These are phyloP conservation scores for Carterocephalus palaemon DNA, from an alignment of 2,888 invertebrate genomes.

Conservation along the genomic window DNA sequence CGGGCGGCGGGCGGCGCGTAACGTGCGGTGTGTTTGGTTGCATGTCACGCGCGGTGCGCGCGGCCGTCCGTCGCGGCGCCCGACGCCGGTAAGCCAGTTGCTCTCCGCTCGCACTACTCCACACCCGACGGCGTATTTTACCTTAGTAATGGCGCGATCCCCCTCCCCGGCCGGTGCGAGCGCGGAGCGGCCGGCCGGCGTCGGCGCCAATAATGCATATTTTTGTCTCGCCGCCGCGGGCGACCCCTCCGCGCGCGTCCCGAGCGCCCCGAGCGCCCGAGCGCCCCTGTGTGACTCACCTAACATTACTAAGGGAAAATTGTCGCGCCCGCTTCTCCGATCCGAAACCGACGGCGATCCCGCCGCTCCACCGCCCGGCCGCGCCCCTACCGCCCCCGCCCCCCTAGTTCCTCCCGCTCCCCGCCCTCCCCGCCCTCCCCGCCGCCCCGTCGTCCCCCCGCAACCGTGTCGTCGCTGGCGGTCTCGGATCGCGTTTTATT, in stretches of 20 bases:
- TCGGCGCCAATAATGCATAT: conserved; percentile 63
- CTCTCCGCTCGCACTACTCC: conserved; percentile 39
- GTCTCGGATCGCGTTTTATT: conserved; percentile 46
- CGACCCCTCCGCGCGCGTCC: conserved; percentile 40
- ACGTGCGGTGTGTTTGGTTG: conserved; percentile 63
- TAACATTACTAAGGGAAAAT: conserved; percentile 77
- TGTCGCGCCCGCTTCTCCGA: conserved; percentile 59
- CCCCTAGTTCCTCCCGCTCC: neutral
- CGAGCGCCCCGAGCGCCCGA: conserved; percentile 32
- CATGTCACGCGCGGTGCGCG: conserved; percentile 53
- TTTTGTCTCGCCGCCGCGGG: conserved; percentile 60
- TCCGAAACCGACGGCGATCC: conserved; percentile 49
- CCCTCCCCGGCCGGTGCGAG: conserved; percentile 28
- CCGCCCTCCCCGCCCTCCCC: conserved; percentile 23
- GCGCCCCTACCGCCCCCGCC: neutral
- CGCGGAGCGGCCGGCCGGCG: conserved; percentile 29
- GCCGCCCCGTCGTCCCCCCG: neutral
- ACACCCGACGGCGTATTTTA: conserved; percentile 58
- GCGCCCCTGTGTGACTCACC: conserved; percentile 42
- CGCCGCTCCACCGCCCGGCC: neutral
- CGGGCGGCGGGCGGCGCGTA: conserved; percentile 27
- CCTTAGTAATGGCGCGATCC: conserved; percentile 68
- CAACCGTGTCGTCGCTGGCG: conserved; percentile 30
- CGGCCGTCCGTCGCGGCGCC: conserved; percentile 44
- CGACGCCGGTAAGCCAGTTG: conserved; percentile 52